phyloP scores from a whole-genome alignment of 2,113 vertebrate genomes.

The Scomber scombrus region DNA sequence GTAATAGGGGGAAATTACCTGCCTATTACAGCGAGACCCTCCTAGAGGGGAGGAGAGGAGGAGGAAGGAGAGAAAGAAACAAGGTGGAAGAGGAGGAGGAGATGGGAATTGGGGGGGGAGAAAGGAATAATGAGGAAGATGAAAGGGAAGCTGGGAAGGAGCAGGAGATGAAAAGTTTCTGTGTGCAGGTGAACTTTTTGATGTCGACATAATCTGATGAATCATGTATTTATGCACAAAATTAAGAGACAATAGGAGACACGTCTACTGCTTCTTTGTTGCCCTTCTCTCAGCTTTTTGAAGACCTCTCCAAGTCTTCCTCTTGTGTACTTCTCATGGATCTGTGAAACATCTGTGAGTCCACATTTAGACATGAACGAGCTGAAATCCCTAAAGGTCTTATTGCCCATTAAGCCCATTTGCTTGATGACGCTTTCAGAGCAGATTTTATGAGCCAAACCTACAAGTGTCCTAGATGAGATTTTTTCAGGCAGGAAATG shows the following conservation, averaged over 20 bases:
- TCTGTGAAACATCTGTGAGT: too few species aligned
- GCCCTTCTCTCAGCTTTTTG: not conserved
- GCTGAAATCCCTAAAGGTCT: too few species aligned
- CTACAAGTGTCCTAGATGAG: too few species aligned
- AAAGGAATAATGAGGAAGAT: conserved; percentile 19
- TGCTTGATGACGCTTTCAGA: too few species aligned
- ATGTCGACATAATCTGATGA: not conserved
- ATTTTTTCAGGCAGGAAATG: too few species aligned
- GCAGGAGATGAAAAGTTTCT: not conserved
- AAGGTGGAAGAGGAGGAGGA: conserved; percentile 80
- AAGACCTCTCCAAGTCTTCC: not conserved
- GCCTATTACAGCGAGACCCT: conserved; percentile 88
- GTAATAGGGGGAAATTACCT: conserved; percentile 89
- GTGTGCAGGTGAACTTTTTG: conserved; percentile 8
- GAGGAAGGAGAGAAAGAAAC: conserved; percentile 83
- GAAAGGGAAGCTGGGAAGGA: conserved; percentile 21
- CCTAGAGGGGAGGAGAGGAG: conserved; percentile 87
- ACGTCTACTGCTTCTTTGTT: not conserved
- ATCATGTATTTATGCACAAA: not conserved
- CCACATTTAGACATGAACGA: too few species aligned
- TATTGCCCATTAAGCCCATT: too few species aligned
- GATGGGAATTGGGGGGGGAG: not conserved
- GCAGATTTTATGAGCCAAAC: too few species aligned
- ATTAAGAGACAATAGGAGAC: not conserved
- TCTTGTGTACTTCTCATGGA: too few species aligned